phyloP scores from a whole-genome alignment of 1,140 invertebrate species.

The Nasonia longicornis region DNA sequence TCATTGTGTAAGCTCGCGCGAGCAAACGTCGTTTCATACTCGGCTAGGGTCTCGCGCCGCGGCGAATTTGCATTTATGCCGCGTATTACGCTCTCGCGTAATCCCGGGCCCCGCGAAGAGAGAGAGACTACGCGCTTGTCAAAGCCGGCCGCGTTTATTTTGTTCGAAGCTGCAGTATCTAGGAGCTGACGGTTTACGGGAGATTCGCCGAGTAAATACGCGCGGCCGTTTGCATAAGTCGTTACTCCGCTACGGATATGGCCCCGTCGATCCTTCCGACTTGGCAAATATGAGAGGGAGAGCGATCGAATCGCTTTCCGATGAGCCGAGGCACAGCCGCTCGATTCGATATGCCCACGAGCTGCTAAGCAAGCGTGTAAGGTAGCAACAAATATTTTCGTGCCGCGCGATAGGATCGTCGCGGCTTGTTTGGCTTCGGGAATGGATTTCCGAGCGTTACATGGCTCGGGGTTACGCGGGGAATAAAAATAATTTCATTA shows the following conservation, averaged over 20 bases:
- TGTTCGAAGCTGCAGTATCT: background rate
- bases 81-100: background rate
- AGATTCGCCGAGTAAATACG: background rate
- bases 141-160: background rate
- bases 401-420: no score
- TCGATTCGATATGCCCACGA: no score
- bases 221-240: background rate
- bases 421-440: no score
- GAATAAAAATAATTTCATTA: background rate
- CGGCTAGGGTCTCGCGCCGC: background rate
- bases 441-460: no score
- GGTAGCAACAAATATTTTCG: no score
- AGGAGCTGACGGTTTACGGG: background rate
- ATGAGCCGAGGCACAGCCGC: background rate
- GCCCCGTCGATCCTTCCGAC: background rate
- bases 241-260: background rate
- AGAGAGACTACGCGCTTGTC: background rate
- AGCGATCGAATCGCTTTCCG: background rate
- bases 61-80: conserved; percentile 18
- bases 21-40: conserved; percentile 1
- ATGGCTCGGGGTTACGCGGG: no score
- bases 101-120: background rate
- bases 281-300: background rate
- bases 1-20: conserved; percentile 19
- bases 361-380: no score